A percentile compares a stretch with the other conserved stretches of the same genome.
phyloP scores from a whole-genome alignment of 2,888 invertebrate genomes.

The Lasioglossum marginatum region DNA sequence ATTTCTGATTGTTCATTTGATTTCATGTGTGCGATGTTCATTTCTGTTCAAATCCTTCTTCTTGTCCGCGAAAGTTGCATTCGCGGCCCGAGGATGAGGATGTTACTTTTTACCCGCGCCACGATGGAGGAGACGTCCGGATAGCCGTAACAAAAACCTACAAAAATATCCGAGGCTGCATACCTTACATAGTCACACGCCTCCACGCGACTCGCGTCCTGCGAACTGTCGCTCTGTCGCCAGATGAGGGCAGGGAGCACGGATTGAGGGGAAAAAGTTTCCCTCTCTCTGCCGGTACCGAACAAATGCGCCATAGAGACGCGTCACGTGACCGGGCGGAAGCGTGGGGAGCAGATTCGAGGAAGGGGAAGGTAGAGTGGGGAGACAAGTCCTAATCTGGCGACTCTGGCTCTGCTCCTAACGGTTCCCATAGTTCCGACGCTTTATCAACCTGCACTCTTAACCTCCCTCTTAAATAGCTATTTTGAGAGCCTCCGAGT shows the following conservation, averaged over 20 bases:
- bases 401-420: conserved; percentile 46
- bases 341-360: too few relatives aligned
- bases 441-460: conserved; percentile 42
- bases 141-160: conserved; percentile 74
- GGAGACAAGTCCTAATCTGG: too few relatives aligned
- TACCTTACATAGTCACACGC: conserved; percentile 80
- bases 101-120: conserved; percentile 65
- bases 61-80: conserved; percentile 13
- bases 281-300: too few relatives aligned
- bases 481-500: neutral
- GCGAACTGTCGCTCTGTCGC: conserved; percentile 23
- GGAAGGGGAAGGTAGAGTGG: too few relatives aligned
- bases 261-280: too few relatives aligned
- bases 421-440: conserved; percentile 43
- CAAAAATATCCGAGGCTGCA: conserved; percentile 74
- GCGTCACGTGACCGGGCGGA: too few relatives aligned
- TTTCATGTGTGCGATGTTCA: too few relatives aligned
- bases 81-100: conserved; percentile 62
- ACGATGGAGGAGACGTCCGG: conserved; percentile 42
- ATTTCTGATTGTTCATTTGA: too few relatives aligned
- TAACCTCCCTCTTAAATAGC: conserved; percentile 14
- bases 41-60: neutral
- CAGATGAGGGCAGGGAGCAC: too few relatives aligned
- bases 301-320: too few relatives aligned
- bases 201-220: conserved; percentile 78